Evolutionary conservation across 2,888 invertebrate genomes (phyloP).

Genomic region (Lymantria monacha): DNA sequence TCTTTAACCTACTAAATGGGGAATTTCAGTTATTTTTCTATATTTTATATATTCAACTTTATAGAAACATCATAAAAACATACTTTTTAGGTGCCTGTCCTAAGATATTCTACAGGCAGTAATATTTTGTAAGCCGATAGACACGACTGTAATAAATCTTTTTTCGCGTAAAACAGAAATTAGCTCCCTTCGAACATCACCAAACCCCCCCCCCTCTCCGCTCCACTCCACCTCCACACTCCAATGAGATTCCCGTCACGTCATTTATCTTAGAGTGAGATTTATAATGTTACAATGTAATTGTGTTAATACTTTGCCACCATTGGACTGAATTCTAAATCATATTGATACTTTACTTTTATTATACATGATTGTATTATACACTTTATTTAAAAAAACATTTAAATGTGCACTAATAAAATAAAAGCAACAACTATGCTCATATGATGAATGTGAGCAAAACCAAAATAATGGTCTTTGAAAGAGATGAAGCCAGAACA

Average conservation of each 20-base stretch:
- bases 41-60: neutral
- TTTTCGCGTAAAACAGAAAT: slow-evolving; percentile 55
- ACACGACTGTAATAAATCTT: neutral
- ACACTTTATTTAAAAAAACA: too few relatives aligned
- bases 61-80: neutral
- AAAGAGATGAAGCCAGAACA: too few relatives aligned
- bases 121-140: slow-evolving; percentile 1
- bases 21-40: too few relatives aligned
- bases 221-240: slow-evolving; percentile 7
- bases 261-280: slow-evolving; percentile 50
- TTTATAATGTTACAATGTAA: slow-evolving; percentile 42
- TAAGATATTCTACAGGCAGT: neutral
- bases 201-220: slow-evolving; percentile 1
- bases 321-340: slow-evolving; percentile 1
- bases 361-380: too few relatives aligned
- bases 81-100: neutral
- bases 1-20: too few relatives aligned
- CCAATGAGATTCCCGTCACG: slow-evolving; percentile 52
- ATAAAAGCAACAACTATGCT: too few relatives aligned
- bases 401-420: too few relatives aligned
- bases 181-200: slow-evolving; percentile 30
- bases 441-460: too few relatives aligned
- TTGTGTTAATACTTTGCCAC: slow-evolving; percentile 31
- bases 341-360: neutral
- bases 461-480: too few relatives aligned